Evolutionary conservation across 30 jellyfish, hydroid and myxozoan species (phyloP).

Genomic region (Euphysa ruthae): DNA sequence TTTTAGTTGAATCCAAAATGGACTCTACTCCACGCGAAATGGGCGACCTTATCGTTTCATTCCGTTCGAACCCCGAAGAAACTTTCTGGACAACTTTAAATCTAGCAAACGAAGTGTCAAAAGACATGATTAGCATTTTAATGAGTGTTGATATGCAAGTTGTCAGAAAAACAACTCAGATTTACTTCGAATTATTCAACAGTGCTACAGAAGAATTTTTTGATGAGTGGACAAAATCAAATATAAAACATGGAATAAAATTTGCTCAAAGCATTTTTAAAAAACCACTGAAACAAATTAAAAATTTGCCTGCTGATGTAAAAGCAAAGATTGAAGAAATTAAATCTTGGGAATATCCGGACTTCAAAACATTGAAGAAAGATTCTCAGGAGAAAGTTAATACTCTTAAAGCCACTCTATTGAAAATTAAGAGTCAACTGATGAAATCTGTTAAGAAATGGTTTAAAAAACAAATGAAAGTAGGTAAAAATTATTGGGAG

Average conservation of each 20-base stretch:
- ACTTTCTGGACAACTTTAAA: constrained; percentile 66
- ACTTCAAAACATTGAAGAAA: no score
- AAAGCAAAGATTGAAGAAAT: no score
- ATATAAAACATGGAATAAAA: not conserved
- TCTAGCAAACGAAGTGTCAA: not conserved
- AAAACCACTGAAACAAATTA: not conserved
- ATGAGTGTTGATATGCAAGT: not conserved
- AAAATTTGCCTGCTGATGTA: not conserved
- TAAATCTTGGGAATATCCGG: no score
- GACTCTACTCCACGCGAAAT: not conserved
- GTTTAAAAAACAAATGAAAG: constrained; percentile 5
- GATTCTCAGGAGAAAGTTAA: no score
- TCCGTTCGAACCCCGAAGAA: constrained; percentile 72
- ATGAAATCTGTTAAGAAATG: not conserved
- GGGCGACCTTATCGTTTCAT: not conserved
- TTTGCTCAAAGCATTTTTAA: constrained; percentile 3
- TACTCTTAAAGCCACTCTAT: not conserved
- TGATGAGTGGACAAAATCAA: constrained; percentile 27
- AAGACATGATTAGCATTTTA: not conserved
- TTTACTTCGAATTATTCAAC: not conserved
- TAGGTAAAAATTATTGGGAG: constrained; percentile 21
- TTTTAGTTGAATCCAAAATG: not conserved
- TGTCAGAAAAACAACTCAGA: not conserved
- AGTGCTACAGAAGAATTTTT: not conserved
- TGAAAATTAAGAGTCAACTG: not conserved